phyloP scores from a whole-genome alignment of 2,797 vertebrate species.

The Graptemys geographica region DNA sequence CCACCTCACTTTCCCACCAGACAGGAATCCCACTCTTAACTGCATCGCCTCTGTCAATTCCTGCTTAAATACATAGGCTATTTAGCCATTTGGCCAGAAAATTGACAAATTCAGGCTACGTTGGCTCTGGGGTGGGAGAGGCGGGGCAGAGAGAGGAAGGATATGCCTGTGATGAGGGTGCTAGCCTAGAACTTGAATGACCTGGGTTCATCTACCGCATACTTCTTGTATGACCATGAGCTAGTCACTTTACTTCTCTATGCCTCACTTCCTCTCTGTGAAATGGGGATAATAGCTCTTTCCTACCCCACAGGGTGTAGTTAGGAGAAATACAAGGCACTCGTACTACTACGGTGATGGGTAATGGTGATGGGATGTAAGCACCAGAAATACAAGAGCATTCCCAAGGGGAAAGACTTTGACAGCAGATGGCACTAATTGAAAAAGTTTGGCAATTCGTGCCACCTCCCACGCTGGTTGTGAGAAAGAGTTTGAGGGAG shows the following conservation, averaged over 20 bases:
- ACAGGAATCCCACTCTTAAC: neutral
- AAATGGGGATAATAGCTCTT: neutral
- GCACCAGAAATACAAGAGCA: neutral
- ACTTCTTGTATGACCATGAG: neutral
- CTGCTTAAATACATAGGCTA: neutral
- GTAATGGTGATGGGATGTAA: neutral
- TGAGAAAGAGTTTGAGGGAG: neutral
- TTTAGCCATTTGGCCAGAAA: neutral
- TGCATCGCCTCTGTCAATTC: neutral
- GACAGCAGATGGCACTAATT: rapidly evolving
- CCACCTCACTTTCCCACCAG: neutral
- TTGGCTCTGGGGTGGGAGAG: neutral
- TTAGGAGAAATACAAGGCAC: neutral
- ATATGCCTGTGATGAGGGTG: neutral
- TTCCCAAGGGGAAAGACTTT: neutral
- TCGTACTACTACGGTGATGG: neutral
- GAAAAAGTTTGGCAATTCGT: neutral
- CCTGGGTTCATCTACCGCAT: neutral
- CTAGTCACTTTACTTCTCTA: neutral
- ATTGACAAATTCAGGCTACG: neutral
- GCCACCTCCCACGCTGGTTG: neutral
- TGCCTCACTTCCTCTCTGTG: neutral
- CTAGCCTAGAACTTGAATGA: neutral
- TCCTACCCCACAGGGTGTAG: neutral
- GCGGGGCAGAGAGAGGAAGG: neutral